Percentiles rank a stretch among this genome's conserved stretches.
Conservation (phyloP, 2,113 vertebrate species). For the Ranitomeya imitator region DNA sequence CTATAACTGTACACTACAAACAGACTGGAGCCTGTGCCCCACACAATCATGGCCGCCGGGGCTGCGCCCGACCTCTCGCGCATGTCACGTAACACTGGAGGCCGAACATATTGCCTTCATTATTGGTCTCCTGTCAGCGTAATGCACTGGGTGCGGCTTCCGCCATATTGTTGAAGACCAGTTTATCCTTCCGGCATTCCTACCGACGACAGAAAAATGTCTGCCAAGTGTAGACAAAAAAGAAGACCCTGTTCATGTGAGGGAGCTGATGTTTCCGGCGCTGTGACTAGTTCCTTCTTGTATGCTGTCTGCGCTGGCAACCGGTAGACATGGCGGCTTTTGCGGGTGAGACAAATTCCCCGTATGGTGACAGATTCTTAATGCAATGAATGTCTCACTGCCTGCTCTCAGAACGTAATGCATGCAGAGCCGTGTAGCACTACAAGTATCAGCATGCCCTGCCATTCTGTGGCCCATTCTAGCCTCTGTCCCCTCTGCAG, state of each 20-base stretch:
- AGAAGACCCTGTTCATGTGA: neutral
- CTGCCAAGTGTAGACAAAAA: neutral
- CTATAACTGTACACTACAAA: neutral
- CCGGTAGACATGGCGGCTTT: conserved; percentile 50
- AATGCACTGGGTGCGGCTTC: neutral
- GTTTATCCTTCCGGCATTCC: neutral
- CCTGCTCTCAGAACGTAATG: neutral
- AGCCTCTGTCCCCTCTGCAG: neutral
- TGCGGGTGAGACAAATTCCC: neutral
- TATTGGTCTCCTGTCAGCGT: neutral
- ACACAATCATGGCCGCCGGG: neutral
- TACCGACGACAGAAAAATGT: neutral
- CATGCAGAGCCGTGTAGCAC: neutral
- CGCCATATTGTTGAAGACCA: conserved; percentile 6
- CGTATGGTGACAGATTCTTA: neutral
- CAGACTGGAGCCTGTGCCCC: neutral
- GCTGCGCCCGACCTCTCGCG: too few species aligned
- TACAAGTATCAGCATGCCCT: neutral
- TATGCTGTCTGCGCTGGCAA: conserved; percentile 41
- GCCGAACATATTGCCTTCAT: fast-evolving
- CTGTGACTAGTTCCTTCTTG: neutral
- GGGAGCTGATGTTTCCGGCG: neutral
- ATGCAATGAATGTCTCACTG: too few species aligned
- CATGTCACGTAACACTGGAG: neutral
- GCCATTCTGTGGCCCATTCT: neutral